Evolutionary conservation across 1,140 invertebrate species (phyloP), one percentile per base, ranked within the genome.

Genomic region (Gryon sp.): DNA sequence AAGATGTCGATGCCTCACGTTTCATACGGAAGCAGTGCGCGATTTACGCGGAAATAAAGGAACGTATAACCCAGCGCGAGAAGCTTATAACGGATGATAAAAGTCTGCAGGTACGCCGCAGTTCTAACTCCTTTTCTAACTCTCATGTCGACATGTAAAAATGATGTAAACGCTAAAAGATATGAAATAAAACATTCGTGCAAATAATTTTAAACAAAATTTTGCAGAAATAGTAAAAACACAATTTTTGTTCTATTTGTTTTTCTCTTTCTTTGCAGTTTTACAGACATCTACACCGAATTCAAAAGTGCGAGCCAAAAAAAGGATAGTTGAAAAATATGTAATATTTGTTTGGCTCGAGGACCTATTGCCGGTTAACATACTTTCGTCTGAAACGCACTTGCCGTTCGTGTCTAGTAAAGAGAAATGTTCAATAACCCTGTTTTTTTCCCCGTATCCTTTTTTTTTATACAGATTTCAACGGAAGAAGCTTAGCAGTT

Each of bases 401-500:
- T 59, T 59, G 50, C 52, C 46, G 26, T 32, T 50, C 19, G 20
- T 24, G 36, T n/a, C n/a, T n/a, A n/a, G n/a, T n/a, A n/a, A n/a
- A n/a, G n/a, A n/a, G n/a, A n/a, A n/a, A 32, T 53, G 46, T 45
- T 65, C 66, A 59, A 66, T 74, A 74, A 66, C 53, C 62, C 43
- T 65, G n/a, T n/a, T n/a, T n/a, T n/a, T n/a, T n/a, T n/a, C n/a
- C n/a, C n/a, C n/a, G n/a, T n/a, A n/a, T n/a, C n/a, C n/a, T n/a
- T n/a, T n/a, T n/a, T 72, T 66, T 53, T 53, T 19, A 20, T 43
- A 16, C 60, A 66, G 60, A 66, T 66, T 53, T 28, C 20, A 59
- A 66, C 52, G 69, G 65, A 73, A 73, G 69, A 59, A 32, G 69
- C 40, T 73, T 73, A 73, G 69, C 76, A 68, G 69, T 78, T 74